Evolutionary conservation across 2,113 vertebrate species (phyloP).

Genomic region (Holacanthus passer): DNA sequence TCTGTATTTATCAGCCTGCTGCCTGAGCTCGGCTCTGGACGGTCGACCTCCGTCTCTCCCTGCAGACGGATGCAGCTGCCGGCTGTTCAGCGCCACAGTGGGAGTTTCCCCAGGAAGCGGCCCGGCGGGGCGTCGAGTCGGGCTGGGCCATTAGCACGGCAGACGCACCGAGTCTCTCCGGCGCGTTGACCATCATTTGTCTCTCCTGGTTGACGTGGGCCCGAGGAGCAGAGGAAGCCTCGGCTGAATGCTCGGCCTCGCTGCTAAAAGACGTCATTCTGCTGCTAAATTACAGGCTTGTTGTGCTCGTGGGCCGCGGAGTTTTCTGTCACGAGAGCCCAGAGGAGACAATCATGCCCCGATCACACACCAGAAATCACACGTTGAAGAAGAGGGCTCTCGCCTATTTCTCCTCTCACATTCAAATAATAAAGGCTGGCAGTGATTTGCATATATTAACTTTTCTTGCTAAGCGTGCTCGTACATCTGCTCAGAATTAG

Average conservation of each 20-base stretch:
- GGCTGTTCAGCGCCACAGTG: conserved; percentile 47
- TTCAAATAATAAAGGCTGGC: conserved; percentile 42
- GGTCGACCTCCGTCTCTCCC: not conserved
- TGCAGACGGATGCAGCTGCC: conserved; percentile 60
- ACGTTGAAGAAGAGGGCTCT: conserved; percentile 23
- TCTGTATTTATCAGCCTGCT: conserved; percentile 24
- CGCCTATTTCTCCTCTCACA: not conserved
- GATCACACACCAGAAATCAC: conserved; percentile 42
- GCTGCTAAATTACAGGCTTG: conserved; percentile 44
- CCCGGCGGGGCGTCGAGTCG: not conserved
- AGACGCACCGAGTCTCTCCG: conserved; percentile 18
- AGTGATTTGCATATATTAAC: conserved; percentile 58
- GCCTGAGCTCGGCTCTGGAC: not conserved
- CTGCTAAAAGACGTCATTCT: conserved; percentile 40
- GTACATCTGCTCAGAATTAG: conserved; percentile 63
- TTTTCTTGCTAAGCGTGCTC: conserved; percentile 27
- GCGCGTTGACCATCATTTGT: conserved; percentile 24
- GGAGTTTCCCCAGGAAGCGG: conserved; percentile 56
- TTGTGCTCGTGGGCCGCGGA: not conserved
- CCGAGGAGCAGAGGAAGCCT: conserved; percentile 34
- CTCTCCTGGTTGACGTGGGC: conserved; percentile 20
- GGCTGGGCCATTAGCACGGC: conserved; percentile 31
- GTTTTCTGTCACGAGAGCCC: not conserved
- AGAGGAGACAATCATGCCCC: not conserved
- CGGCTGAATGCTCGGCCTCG: not conserved